Evolutionary conservation across 2,888 invertebrate species (phyloP).

Genomic region (Tipula confusa): DNA sequence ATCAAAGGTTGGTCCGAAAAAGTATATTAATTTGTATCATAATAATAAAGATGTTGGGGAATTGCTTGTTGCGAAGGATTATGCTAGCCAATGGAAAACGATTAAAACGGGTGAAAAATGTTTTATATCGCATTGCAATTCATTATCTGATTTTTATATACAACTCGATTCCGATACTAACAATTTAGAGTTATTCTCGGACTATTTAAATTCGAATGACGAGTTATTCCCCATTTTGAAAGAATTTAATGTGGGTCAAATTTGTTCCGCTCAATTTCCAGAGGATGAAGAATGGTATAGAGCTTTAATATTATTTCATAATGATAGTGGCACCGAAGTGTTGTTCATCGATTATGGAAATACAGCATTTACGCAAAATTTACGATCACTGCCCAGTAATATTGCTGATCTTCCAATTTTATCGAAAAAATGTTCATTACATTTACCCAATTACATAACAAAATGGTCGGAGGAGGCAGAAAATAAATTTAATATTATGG

Average conservation of each 20-base stretch:
- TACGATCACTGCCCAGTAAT: constrained; percentile 58
- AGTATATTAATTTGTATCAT: constrained; percentile 61
- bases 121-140: constrained; percentile 69
- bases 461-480: constrained; percentile 65
- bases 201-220: constrained; percentile 54
- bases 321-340: constrained; percentile 57
- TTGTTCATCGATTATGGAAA: constrained; percentile 68
- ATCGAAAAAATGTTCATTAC: constrained; percentile 59
- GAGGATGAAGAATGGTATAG: constrained; percentile 65
- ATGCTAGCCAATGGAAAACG: constrained; percentile 51
- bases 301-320: constrained; percentile 57
- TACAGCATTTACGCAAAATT: constrained; percentile 55
- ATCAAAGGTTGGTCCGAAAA: constrained; percentile 40
- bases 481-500: constrained; percentile 61
- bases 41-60: constrained; percentile 59
- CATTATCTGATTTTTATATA: constrained; percentile 72
- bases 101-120: constrained; percentile 58
- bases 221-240: constrained; percentile 54
- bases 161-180: constrained; percentile 64
- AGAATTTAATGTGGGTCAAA: constrained; percentile 52
- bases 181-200: constrained; percentile 57
- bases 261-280: constrained; percentile 62
- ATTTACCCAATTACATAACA: constrained; percentile 55
- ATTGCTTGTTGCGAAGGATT: constrained; percentile 49
- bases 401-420: constrained; percentile 57